Evolutionary conservation across 2,797 vertebrate species (phyloP), one percentile per base, ranked within the genome.

Genomic region (Enteromius trimaculatus): DNA sequence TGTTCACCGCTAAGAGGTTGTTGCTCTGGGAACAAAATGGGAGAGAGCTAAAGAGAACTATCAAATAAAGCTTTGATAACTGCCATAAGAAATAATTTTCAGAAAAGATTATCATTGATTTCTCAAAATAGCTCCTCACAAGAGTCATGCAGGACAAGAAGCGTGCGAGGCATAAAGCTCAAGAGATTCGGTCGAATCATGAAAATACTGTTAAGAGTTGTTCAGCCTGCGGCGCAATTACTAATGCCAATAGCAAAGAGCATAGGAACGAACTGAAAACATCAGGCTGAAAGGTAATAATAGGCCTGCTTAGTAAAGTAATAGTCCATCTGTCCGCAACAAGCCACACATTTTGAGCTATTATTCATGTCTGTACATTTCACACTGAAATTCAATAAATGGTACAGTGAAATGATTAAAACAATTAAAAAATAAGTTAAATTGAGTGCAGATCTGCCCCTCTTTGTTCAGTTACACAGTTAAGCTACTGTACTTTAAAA

Each of bases 91-190:
- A 62, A 47, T 64, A 0, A 49, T 72, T 65, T 65, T 81, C 79
- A 64, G 19, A 51, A 9, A 6, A 64, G 10, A 81, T 64, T 47
- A 34, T 49, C 58, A 65, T 65, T 51, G 44, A 65, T 74, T 71
- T 81, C 29, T 82, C n/a, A 65, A 82, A 82, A 75, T 66, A 75
- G 60, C 70, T 26, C 6, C 21, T 81, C n/a, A 51, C 26, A 23
- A 37, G 29, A 37, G 42, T 44, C 34, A 21, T 37, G n/a, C 10
- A 62, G 19, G 23, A 44, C 53, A 21, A 29, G 53, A 29, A n/a
- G 39, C 14, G 16, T 47, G 23, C 2, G 3, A 21, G 39, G 39
- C 42, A 72, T 34, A 62, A 44, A 80, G 53, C 78, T 44, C 1
- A 72, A 60, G 55, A 26, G 3, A 47, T n/a, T 71, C 3, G 14